Conservation (phyloP, 2,797 vertebrate species). For the Podarcis siculus region DNA sequence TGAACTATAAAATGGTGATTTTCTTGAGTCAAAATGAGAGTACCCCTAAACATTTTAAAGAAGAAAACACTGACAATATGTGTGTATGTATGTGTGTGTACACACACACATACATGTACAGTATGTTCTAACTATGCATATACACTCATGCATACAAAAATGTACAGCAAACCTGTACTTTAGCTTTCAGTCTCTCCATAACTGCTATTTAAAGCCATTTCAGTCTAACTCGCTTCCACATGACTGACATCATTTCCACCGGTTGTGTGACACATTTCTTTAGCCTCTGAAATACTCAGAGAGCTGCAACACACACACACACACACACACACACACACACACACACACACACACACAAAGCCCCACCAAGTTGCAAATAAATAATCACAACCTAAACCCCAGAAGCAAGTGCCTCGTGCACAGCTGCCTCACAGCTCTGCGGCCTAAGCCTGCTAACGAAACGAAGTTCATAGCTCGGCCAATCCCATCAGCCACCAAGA, state of each 20-base stretch:
- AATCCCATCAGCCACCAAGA: conserved; percentile 11
- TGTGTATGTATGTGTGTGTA: not conserved
- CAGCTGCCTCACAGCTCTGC: not conserved
- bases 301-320: not conserved
- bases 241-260: not conserved
- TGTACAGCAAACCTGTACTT: not conserved
- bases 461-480: conserved; percentile 16
- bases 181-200: not conserved
- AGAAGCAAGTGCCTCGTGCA: conserved; percentile 3
- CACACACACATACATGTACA: no score
- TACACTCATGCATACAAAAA: not conserved
- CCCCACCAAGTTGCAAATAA: not conserved
- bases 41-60: no score
- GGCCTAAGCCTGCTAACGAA: conserved; percentile 1
- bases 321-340: no score
- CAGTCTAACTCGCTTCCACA: not conserved
- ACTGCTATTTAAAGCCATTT: not conserved
- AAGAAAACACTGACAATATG: no score
- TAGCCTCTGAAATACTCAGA: not conserved
- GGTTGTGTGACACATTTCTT: conserved; percentile 1
- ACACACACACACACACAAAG: no score
- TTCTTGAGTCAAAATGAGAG: no score
- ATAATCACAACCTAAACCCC: conserved; percentile 3
- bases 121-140: no score
- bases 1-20: no score